Evolutionary conservation across 2,797 vertebrate species (phyloP).

Genomic region (Aplochiton taeniatus): DNA sequence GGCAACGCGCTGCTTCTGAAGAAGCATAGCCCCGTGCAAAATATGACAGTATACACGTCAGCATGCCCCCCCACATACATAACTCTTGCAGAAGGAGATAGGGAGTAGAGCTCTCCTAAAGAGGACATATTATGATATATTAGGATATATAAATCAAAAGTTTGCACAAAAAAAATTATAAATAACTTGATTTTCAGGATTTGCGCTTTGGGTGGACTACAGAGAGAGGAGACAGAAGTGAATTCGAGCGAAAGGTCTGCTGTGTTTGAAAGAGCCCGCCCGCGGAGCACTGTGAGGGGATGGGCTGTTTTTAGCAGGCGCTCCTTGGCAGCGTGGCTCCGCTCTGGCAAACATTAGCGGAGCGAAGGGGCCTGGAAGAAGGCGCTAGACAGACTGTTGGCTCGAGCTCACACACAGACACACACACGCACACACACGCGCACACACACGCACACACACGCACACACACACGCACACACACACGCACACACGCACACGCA

Average conservation of each 20-base stretch:
- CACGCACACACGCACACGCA: conserved; percentile 3
- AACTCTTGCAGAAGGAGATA: too few species aligned
- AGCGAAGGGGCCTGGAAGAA: conserved; percentile 60
- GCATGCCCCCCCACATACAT: not conserved
- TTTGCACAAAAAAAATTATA: too few species aligned
- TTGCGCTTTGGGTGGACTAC: too few species aligned
- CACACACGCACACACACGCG: conserved; percentile 1
- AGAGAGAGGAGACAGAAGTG: conserved; percentile 18
- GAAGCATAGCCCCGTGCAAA: not conserved
- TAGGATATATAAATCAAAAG: too few species aligned
- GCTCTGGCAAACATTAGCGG: conserved; percentile 74
- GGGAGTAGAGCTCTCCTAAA: too few species aligned
- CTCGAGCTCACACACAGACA: conserved; percentile 25
- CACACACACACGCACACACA: conserved; percentile 6
- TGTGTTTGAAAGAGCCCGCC: conserved; percentile 32
- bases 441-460: not conserved
- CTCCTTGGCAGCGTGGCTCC: conserved; percentile 46
- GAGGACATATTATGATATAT: too few species aligned
- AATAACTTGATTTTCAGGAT: too few species aligned
- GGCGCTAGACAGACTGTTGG: conserved; percentile 38
- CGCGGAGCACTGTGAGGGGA: conserved; percentile 37
- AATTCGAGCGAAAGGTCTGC: conserved; percentile 44
- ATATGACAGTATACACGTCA: conserved; percentile 1
- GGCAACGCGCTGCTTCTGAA: conserved; percentile 20
- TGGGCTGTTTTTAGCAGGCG: conserved; percentile 44